Conservation (phyloP, 2,113 vertebrate genomes). For the Chaenogobius annularis region DNA sequence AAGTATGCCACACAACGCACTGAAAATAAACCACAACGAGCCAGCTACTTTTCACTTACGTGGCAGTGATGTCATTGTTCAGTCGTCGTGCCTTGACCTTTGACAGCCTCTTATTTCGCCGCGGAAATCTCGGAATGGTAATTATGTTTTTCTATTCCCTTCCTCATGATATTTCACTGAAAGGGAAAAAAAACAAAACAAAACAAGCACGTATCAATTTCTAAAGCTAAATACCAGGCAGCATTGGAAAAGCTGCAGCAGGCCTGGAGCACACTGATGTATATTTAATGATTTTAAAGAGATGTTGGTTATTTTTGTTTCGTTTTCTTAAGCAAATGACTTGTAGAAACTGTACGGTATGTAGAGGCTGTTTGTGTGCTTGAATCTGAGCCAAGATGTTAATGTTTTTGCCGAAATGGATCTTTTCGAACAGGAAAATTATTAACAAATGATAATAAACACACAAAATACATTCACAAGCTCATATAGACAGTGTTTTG, state of each 20-base stretch:
- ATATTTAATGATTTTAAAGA: conserved; percentile 18
- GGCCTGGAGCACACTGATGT: conserved; percentile 1
- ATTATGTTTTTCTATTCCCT: conserved; percentile 2
- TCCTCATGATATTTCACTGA: neutral
- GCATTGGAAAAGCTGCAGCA: neutral
- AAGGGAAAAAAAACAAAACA: neutral
- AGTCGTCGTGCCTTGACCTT: neutral
- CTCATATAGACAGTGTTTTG: too few relatives aligned
- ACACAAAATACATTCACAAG: neutral
- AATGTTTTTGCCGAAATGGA: neutral
- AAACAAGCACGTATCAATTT: neutral
- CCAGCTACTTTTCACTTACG: neutral
- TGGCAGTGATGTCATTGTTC: neutral
- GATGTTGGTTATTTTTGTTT: neutral
- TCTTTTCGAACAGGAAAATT: neutral
- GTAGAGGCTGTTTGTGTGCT: neutral
- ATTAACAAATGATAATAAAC: neutral
- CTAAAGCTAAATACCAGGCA: conserved; percentile 9
- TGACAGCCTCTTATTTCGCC: conserved; percentile 2
- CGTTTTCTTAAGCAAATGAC: neutral
- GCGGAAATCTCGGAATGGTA: neutral
- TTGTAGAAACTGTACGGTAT: neutral
- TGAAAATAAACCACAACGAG: neutral
- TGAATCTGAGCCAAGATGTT: neutral
- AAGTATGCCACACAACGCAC: neutral